Evolutionary conservation across 2,888 invertebrate genomes (phyloP), one percentile per base, ranked within the genome.

Genomic region (Ceriagrion tenellum): DNA sequence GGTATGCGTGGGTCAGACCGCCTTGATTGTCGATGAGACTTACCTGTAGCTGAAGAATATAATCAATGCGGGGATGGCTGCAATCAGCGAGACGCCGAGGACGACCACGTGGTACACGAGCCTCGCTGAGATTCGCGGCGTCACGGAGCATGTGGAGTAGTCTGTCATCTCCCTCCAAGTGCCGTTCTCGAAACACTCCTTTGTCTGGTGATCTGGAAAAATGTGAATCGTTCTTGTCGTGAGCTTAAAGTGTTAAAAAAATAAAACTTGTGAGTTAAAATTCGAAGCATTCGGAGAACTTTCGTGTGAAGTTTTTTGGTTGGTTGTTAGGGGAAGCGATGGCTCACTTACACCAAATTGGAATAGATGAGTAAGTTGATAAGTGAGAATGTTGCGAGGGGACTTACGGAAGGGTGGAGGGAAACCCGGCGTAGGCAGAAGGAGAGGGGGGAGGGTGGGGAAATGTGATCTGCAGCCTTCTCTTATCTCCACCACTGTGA

Each of bases 131-230:
- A 98, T 97, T 0, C 97, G 97, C 0, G 97, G 97, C 0, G 97
- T 97, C 90, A 98, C 97, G 95, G 97, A 97, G 96, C 98, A 98
- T 0, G 97, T 96, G 56, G 96, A 96, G 96, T 98, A 98, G 96
- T 98, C 97, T 0, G 98, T 98, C 95, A 97, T 97, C 0, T 97
- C 96, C 95, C 97, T 97, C 98, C 98, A 98, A 0, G 97, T 97
- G 0, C 97, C 97, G 96, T 98, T 97, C 0, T 96, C 91, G 95
- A 96, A 97, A 96, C 98, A 98, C 95, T 97, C 96, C 96, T 98
- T 98, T 95, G 96, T 97, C 96, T 98, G 98, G 96, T 97, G 97
- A 96, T 98, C 98, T 98, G 96, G 95, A 96, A 96, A 93, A 95
- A 95, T 89, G 95, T 89, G 88, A 63, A 30, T 47, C 47, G 8